Base-by-base conservation (phyloP, 2,797 vertebrate genomes). In the Rhinella marina region DNA sequence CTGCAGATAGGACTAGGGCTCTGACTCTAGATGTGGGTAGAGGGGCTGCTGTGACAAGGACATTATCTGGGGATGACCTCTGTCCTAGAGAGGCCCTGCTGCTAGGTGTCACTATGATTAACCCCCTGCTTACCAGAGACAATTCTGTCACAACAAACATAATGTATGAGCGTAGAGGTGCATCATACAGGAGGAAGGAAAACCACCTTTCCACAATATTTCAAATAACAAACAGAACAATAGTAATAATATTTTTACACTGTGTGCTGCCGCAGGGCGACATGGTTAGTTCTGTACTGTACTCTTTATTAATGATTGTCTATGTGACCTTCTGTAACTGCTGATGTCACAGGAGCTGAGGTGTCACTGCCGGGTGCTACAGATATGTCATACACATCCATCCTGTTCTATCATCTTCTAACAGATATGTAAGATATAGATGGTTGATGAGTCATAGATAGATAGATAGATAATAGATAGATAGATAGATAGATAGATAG, bases 41-140 rank as follows among this genome's bases (percentile, higher is more conserved):
- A 75, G 89, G 82, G 68, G 88, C 90, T 87, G 90, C 87, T 86
- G 83, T 86, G 85, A 84, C 90, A 91, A 92, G 84, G 84, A 68
- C 82, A 90, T 89, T 91, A 19, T 19, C 16, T 75, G 50, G 4
- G 86, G 90, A 66, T 81, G 85, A 90, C 87, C 82, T 90, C 88
- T 91, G 61, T 72, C 81, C 75, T 50, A 25, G 61, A 12, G 14
- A 9, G 68, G 8, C 70, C 9, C 12, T 66, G 72, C 25, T 50
- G 25, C 87, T n/a, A 85, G 77, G 76, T 88, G 59, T 50, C 77
- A 85, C 56, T 72, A 4, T 27, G 25, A n/a, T 76, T 48, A 76
- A 75, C 56, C 56, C 14, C 17, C 29, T 17, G 25, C 66, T 7
- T 25, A 25, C 62, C 64, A 54, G 41, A 16, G 17, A 73, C 29